Conservation (phyloP, 1,140 invertebrate species). For the Drosophila miranda region DNA sequence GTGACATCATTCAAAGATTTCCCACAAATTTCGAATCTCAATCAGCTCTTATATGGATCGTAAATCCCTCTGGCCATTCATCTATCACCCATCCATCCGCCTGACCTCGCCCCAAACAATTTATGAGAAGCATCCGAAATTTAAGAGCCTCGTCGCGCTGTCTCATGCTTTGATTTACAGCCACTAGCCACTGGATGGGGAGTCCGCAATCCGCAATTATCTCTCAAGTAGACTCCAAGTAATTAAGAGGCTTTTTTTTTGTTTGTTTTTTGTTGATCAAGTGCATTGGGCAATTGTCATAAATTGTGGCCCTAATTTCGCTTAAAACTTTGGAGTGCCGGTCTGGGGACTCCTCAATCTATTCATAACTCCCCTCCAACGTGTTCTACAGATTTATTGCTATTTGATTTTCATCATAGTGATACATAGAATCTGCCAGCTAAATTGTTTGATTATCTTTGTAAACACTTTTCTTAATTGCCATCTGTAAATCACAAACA, state of each 20-base stretch:
- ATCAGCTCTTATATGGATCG: conserved; percentile 29
- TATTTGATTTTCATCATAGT: no score
- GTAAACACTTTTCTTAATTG: conserved; percentile 49
- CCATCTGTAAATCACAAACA: conserved; percentile 39
- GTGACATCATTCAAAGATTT: conserved; percentile 43
- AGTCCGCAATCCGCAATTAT: conserved; percentile 8
- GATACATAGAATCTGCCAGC: conserved; percentile 15
- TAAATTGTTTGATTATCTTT: conserved; percentile 45
- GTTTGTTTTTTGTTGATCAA: conserved; percentile 1
- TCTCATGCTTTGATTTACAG: conserved; percentile 9
- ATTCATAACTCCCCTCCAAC: no score
- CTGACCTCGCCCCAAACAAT: conserved; percentile 30
- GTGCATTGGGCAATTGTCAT: conserved; percentile 20
- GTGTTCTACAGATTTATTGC: background rate
- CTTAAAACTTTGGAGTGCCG: background rate
- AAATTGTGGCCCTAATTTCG: conserved; percentile 31
- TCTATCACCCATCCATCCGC: conserved; percentile 11
- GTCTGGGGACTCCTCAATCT: no score
- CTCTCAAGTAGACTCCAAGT: conserved; percentile 19
- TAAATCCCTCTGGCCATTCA: conserved; percentile 14
- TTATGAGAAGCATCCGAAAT: conserved; percentile 37
- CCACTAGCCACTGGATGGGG: background rate
- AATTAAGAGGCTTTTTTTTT: conserved; percentile 17
- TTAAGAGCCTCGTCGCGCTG: conserved; percentile 14
- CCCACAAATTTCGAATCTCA: conserved; percentile 29